Conservation (phyloP, 2,113 vertebrate species). For the Pangasianodon hypophthalmus region DNA sequence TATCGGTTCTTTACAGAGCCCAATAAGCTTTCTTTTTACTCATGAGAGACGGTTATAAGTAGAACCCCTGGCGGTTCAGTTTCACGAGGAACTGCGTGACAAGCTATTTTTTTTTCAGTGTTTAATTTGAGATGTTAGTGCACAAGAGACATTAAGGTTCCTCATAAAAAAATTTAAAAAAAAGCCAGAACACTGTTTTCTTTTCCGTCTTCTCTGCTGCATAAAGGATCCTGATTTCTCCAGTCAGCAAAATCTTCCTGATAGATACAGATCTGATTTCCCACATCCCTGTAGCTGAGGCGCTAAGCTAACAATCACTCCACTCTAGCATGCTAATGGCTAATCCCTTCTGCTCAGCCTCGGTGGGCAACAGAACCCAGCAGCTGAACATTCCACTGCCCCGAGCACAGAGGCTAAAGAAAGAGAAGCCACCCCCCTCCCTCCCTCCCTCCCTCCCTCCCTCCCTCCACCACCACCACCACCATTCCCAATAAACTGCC, state of each 20-base stretch:
- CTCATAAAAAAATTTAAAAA: neutral
- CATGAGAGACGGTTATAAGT: neutral
- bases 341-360: constrained; percentile 44
- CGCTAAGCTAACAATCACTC: constrained; percentile 52
- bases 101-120: neutral
- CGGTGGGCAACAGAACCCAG: constrained; percentile 44
- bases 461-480: constrained; percentile 55
- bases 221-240: neutral
- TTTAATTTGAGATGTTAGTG: neutral
- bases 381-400: constrained; percentile 73
- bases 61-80: neutral
- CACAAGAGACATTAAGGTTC: neutral
- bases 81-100: neutral
- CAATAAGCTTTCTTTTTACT: neutral
- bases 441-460: too few species aligned
- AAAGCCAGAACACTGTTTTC: neutral
- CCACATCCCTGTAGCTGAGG: neutral
- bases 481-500: constrained; percentile 36
- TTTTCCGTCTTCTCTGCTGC: neutral
- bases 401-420: constrained; percentile 67
- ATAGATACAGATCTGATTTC: neutral
- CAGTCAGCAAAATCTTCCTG: neutral
- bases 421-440: constrained; percentile 69
- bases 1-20: neutral
- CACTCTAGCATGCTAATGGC: constrained; percentile 56